Base-by-base conservation (phyloP, 2,888 invertebrate species). In the Rhopalosiphum nymphaeae region DNA sequence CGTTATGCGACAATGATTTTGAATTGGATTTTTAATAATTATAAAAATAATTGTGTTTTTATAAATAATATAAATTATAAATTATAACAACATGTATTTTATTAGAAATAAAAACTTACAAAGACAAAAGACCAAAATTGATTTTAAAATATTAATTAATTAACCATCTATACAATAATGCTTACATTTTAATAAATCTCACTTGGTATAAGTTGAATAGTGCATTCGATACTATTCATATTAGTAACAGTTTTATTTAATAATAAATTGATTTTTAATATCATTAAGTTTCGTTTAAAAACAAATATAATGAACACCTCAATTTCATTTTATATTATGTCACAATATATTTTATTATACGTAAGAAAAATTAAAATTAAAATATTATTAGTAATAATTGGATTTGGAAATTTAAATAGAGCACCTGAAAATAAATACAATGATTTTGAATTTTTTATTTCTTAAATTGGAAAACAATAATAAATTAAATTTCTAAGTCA, bases 1-100 rank as follows among this genome's bases (percentile, higher is more conserved):
- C 26, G 86, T 57, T 86, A n/a, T 46, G 86, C 91, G 57, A 86
- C 46, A 57, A 57, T 91, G 21, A 86, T 25, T 91, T 91, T 91
- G 36, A 26, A 5, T 84, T 53, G 42, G 78, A 0, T 29, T 56
- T 91, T 91, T 86, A 46, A 36, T 86, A 44, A 53, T 56, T 53
- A 53, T 67, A 53, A 53, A 53, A 36, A 53, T 49, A 84, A 61
- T 84, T 25, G 21, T 56, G 10, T 42, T 56, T 85, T 86, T n/a
- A 56, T n/a, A 57, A 86, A 56, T 84, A 44, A 91, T n/a, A 91
- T n/a, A 57, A 86, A 91, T 85, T 46, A 91, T 57, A 44, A 46
- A 91, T 91, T 26, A 61, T 42, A 46, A 91, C 46, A 57, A 46
- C 44, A 46, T 5, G 26, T 46, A 57, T 91, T 86, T 57, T 91